These are phyloP conservation scores for Caranx melampygus DNA, from an alignment of 2,113 vertebrate genomes.

Conservation along the genomic window DNA sequence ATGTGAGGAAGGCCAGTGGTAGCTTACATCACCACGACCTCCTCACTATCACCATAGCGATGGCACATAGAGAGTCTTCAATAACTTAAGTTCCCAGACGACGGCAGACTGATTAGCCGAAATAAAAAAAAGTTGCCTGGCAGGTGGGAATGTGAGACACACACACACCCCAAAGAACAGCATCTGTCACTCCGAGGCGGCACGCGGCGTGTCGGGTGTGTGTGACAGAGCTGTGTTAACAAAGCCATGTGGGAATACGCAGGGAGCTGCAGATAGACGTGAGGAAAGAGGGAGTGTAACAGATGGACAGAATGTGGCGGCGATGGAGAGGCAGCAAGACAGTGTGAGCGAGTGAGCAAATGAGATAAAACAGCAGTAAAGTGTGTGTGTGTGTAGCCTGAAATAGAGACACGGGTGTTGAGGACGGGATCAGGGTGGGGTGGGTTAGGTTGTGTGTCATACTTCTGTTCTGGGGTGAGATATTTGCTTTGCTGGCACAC, in stretches of 20 bases:
- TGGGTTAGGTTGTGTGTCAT: slow-evolving; percentile 43
- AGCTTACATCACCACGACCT: slow-evolving; percentile 14
- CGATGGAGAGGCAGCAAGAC: slow-evolving; percentile 39
- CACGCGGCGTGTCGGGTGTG: slow-evolving; percentile 42
- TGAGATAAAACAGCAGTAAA: slow-evolving; percentile 42
- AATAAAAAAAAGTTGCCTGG: slow-evolving; percentile 52
- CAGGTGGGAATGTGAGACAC: slow-evolving; percentile 65
- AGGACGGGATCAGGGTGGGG: slow-evolving; percentile 38
- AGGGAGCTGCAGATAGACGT: slow-evolving; percentile 58
- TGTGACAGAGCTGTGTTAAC: slow-evolving; percentile 71
- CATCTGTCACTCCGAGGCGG: slow-evolving; percentile 70
- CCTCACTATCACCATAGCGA: slow-evolving; percentile 37
- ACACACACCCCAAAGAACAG: slow-evolving; percentile 59
- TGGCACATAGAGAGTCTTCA: slow-evolving; percentile 2
- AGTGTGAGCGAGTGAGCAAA: slow-evolving; percentile 42
- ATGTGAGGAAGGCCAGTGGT: neutral
- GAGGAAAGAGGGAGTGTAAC: slow-evolving; percentile 68
- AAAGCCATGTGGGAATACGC: slow-evolving; percentile 75
- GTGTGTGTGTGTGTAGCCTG: slow-evolving; percentile 28
- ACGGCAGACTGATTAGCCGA: slow-evolving; percentile 43
- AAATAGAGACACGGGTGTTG: slow-evolving; percentile 66
- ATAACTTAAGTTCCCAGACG: slow-evolving; percentile 9
- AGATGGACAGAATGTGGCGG: slow-evolving; percentile 73
- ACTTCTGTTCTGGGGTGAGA: slow-evolving; percentile 67
- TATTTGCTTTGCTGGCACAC: slow-evolving; percentile 76